Base-by-base conservation (phyloP, 2,888 invertebrate species). In the Athetis lepigone region DNA sequence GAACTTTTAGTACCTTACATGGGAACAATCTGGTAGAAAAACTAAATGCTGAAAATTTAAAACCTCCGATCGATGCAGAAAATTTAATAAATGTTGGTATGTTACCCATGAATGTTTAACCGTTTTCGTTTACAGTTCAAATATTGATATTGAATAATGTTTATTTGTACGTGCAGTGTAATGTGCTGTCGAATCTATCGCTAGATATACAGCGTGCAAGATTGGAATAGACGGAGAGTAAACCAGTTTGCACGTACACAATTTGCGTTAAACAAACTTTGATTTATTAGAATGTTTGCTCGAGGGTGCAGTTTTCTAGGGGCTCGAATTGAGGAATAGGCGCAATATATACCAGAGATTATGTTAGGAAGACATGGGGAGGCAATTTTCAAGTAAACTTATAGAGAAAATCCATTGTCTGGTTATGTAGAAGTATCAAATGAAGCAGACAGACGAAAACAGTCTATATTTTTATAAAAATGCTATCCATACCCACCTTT, bases 171-270 rank as follows among this genome's bases (percentile, higher is more conserved):
- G 56, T 29, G 42, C 46, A 47, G 29, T 33, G 50, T 42, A 54
- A 52, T n/a, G 21, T 36, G 47, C 43, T 43, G 47, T 58, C 58
- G 54, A 65, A 64, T 36, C 11, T 40, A 49, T 33, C 13, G 7
- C 9, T 18, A 39, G 36, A 43, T 52, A 45, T 59, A 67, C 29
- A 45, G 29, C 43, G 27, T 43, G 43, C 39, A 59, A 49, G 39
- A 65, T 65, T 71, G 49, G 39, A 50, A 50, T 50, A 25, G 65
- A 71, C 19, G 65, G 33, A 19, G 45, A 21, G 39, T 9, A 70
- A 70, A 70, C 45, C 45, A 58, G 57, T 65, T 59, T 59, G 40
- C 49, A 65, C 54, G 52, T 54, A 58, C 49, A 65, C 47, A 42
- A 25, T 54, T 54, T 42, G 58, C 58, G 36, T 39, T 54, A 71